Evolutionary conservation across 2,113 vertebrate species (phyloP).

Genomic region (Oenanthe melanoleuca): DNA sequence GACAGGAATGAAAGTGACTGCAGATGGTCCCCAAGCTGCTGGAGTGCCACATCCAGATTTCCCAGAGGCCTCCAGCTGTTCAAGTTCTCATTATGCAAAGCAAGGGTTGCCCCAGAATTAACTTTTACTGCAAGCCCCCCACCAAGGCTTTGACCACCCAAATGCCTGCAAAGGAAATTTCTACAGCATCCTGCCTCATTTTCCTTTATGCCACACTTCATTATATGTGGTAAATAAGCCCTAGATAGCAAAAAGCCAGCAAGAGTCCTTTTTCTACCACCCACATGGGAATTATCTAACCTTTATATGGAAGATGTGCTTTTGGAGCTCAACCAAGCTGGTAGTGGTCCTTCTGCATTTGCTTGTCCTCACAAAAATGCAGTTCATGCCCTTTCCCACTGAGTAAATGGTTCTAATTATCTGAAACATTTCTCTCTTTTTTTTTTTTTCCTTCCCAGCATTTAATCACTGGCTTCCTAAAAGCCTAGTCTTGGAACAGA

Average conservation of each 20-base stretch:
- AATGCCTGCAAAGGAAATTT: background rate
- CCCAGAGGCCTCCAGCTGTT: constrained; percentile 4
- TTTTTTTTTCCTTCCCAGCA: background rate
- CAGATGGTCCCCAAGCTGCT: constrained; percentile 36
- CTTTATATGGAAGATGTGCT: background rate
- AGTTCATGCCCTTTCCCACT: constrained; percentile 39
- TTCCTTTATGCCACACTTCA: background rate
- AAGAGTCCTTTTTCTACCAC: background rate
- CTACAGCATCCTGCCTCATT: background rate
- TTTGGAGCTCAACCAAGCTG: background rate
- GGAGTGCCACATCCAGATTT: background rate
- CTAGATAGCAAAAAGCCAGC: background rate
- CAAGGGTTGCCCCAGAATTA: background rate
- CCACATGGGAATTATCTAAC: background rate
- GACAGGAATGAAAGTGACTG: constrained; percentile 33
- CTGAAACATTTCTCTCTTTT: background rate
- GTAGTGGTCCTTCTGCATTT: background rate
- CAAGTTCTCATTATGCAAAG: background rate
- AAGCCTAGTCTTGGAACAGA: background rate
- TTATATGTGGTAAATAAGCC: background rate
- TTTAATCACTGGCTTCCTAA: constrained; percentile 27
- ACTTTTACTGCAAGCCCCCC: constrained; percentile 14
- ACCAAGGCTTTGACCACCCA: background rate
- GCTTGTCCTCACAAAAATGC: constrained; percentile 1
- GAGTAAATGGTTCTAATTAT: constrained; percentile 41